Conservation (phyloP, 2,113 vertebrate species). For the Perca fluviatilis region DNA sequence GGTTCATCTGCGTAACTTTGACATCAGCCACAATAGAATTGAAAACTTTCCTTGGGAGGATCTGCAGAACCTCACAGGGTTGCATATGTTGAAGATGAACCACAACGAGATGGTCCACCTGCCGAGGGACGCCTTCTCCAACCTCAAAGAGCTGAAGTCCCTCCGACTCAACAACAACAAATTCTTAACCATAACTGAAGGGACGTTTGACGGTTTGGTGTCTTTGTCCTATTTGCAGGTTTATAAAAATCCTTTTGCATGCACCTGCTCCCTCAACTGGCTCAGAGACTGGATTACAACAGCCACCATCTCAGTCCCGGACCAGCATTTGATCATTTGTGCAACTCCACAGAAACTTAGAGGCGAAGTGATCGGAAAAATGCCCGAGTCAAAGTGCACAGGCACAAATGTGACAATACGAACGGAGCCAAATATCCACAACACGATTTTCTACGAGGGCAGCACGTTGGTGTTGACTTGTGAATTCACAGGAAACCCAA, state of each 20-base stretch:
- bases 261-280: slow-evolving; percentile 92
- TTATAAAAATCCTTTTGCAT: slow-evolving; percentile 92
- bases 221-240: slow-evolving; percentile 94
- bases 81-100: slow-evolving; percentile 96
- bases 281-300: slow-evolving; percentile 91
- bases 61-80: slow-evolving; percentile 89
- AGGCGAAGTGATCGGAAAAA: slow-evolving; percentile 81
- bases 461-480: slow-evolving; percentile 87
- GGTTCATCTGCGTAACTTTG: slow-evolving; percentile 92
- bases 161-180: slow-evolving; percentile 95
- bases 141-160: slow-evolving; percentile 90
- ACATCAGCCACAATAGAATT: slow-evolving; percentile 94
- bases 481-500: slow-evolving; percentile 85
- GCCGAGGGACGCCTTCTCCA: slow-evolving; percentile 88
- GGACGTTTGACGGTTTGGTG: slow-evolving; percentile 90
- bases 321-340: slow-evolving; percentile 88
- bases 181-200: slow-evolving; percentile 87
- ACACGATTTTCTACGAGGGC: slow-evolving; percentile 83
- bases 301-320: slow-evolving; percentile 87
- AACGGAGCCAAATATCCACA: slow-evolving; percentile 77
- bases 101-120: slow-evolving; percentile 91
- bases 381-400: slow-evolving; percentile 85
- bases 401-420: slow-evolving; percentile 83
- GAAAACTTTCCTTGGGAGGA: slow-evolving; percentile 94
- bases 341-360: slow-evolving; percentile 85